Base-by-base conservation (phyloP, 2,797 vertebrate species). In the Sebastes baramenuke region DNA sequence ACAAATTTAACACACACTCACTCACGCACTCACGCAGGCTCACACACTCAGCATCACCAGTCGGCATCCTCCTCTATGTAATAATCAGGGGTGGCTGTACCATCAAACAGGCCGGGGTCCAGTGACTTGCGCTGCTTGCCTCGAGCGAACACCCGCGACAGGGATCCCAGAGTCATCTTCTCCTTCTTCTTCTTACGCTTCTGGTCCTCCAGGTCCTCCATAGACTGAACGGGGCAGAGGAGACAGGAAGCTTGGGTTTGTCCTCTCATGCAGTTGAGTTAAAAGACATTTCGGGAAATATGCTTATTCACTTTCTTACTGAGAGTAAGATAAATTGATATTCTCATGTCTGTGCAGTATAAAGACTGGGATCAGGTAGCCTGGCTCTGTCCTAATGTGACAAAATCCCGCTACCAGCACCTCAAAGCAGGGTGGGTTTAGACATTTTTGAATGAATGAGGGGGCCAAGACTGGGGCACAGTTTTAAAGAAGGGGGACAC, bases 161-260 rank as follows among this genome's bases (percentile, higher is more conserved):
- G 97, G 79, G 98, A 99, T 83, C 98, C 97, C 8, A 99, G 97
- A 70, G 97, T 97, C 97, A 99, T 97, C 94, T 99, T 99, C 94
- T 99, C 98, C 94, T 99, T 99, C 94, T 99, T 99, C 95, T 99
- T 99, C 95, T 98, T 99, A 96, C 97, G 96, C 95, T 98, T 99
- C 96, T 99, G 98, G 95, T 99, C 98, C 94, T 99, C 98, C 91
- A 99, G 96, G 86, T 99, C 98, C 95, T 99, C 98, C 96, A 99
- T 97, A 93, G 98, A 99, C 98, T 99, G 93, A 1, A 77, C 5
- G 13, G 46, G 32, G 24, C 11, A 79, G 49, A 81, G 64, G 61
- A 85, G 61, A 88, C 18, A 49, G 64, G 62, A 36, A 56, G 58
- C 61, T 55, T 29, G 32, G 42, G 60, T 82, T 78, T 81, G 71